These are phyloP conservation scores for Otus sunia DNA, from an alignment of 2,113 vertebrate species.

Conservation along the genomic window DNA sequence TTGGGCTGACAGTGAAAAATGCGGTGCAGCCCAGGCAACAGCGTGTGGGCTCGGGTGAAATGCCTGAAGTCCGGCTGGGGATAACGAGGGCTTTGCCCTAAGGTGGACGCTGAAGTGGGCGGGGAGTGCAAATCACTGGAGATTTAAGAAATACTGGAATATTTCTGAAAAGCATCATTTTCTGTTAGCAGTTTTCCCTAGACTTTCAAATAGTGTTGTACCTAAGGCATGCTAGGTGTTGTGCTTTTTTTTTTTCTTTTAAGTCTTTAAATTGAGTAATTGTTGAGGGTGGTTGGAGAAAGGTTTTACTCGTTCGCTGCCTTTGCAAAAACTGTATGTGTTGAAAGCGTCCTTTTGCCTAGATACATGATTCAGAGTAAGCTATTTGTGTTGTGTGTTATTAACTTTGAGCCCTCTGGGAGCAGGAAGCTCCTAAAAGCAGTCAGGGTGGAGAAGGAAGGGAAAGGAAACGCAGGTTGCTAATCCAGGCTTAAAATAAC, in stretches of 20 bases:
- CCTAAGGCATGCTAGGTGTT: background rate
- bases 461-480: background rate
- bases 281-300: background rate
- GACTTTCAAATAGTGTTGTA: rapidly evolving
- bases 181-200: rapidly evolving
- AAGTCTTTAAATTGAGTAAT: background rate
- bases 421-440: background rate
- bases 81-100: background rate
- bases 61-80: background rate
- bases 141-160: rapidly evolving
- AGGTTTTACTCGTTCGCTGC: rapidly evolving
- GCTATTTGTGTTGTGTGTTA: background rate
- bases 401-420: background rate
- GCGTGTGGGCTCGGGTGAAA: background rate
- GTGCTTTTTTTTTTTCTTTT: background rate
- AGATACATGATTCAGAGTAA: rapidly evolving
- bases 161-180: rapidly evolving
- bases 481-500: background rate
- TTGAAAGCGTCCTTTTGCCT: background rate
- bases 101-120: background rate
- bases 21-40: background rate
- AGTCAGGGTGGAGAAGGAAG: background rate
- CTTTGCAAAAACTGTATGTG: rapidly evolving
- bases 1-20: rapidly evolving
- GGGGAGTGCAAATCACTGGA: rapidly evolving